Conservation (phyloP, 2,888 invertebrate species). For the Pseudanteris insignis region DNA sequence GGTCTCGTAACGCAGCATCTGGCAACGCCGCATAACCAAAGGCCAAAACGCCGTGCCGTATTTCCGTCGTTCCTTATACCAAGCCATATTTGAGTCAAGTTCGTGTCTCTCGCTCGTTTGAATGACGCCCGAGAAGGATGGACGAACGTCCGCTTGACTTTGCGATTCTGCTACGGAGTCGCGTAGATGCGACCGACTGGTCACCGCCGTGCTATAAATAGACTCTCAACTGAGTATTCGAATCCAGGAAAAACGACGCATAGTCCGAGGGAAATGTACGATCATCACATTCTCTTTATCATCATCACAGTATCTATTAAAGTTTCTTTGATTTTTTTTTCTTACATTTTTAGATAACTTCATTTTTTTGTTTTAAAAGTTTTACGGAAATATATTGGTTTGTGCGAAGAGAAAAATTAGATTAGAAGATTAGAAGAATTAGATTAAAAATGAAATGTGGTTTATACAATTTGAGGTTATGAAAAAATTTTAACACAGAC, state of each 20-base stretch:
- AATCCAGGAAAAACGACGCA: slow-evolving; percentile 27
- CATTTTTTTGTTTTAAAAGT: not conserved
- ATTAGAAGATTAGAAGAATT: too few species aligned
- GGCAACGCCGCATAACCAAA: slow-evolving; percentile 39
- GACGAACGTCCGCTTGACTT: slow-evolving; percentile 22
- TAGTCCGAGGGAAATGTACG: slow-evolving; percentile 3
- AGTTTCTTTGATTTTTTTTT: too few species aligned
- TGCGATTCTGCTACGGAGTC: slow-evolving; percentile 20
- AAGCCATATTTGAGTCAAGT: slow-evolving; percentile 45
- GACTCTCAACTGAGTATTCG: slow-evolving; percentile 17
- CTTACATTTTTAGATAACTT: too few species aligned
- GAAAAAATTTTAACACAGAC: too few species aligned
- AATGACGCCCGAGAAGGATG: slow-evolving; percentile 40
- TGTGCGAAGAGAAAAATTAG: too few species aligned
- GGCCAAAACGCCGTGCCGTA: slow-evolving; percentile 41
- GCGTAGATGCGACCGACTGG: slow-evolving; percentile 28
- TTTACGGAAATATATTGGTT: too few species aligned
- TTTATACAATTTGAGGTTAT: too few species aligned
- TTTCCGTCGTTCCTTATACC: slow-evolving; percentile 39
- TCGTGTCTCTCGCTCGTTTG: slow-evolving; percentile 43
- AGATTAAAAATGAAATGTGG: too few species aligned
- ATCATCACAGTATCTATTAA: too few species aligned
- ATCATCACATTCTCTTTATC: not conserved
- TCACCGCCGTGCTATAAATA: slow-evolving; percentile 31
- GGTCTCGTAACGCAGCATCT: slow-evolving; percentile 25